Evolutionary conservation across 2,113 vertebrate species (phyloP).

Genomic region (Apeltes quadracus): DNA sequence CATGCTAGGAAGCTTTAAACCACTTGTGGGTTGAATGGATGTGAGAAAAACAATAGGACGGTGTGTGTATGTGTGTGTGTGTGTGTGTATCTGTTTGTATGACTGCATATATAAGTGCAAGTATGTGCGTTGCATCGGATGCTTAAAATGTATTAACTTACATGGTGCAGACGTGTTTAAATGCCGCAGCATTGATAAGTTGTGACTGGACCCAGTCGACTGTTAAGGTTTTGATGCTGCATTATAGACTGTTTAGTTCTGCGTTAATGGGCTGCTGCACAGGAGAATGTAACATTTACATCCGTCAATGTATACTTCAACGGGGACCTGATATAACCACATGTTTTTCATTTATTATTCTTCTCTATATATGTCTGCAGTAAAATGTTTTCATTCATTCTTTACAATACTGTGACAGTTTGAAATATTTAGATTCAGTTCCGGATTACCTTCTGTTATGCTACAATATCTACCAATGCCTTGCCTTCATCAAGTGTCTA

Average conservation of each 20-base stretch:
- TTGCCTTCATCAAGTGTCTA: neutral
- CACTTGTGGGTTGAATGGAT: slow-evolving; percentile 3
- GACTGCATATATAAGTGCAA: neutral
- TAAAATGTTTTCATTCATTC: neutral
- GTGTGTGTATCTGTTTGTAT: slow-evolving; percentile 7
- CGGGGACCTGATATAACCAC: slow-evolving; percentile 9
- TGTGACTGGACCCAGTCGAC: slow-evolving; percentile 75
- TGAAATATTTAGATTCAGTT: neutral
- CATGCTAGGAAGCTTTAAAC: slow-evolving; percentile 7
- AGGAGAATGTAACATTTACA: slow-evolving; percentile 70
- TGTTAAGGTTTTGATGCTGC: slow-evolving; percentile 70
- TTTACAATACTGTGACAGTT: neutral
- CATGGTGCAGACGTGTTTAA: slow-evolving; percentile 66
- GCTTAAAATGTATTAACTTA: slow-evolving; percentile 65
- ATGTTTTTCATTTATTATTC: neutral
- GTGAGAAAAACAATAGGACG: neutral
- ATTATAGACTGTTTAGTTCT: slow-evolving; percentile 76
- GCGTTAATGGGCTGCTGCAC: slow-evolving; percentile 71
- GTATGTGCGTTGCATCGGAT: slow-evolving; percentile 9
- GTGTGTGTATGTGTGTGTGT: neutral
- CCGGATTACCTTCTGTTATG: neutral
- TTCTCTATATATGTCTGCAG: neutral
- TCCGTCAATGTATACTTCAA: slow-evolving; percentile 52
- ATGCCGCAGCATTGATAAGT: slow-evolving; percentile 77
- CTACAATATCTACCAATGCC: neutral